Evolutionary conservation across 2,797 vertebrate genomes (phyloP), one percentile per base, ranked within the genome.

Genomic region (Ctenochaetus hawaiiensis): DNA sequence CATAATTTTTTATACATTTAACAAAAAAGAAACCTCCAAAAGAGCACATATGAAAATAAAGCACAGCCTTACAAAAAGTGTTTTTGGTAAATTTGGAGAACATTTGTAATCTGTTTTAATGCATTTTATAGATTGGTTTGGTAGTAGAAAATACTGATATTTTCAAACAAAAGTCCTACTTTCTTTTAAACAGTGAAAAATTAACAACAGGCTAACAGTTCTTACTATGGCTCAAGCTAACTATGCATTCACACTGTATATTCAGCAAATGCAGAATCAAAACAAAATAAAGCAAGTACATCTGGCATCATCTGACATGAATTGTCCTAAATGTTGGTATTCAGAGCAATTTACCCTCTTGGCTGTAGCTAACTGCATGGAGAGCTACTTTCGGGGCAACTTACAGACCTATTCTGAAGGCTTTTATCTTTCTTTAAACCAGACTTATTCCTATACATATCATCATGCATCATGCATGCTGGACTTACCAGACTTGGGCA

Each of bases 401-500:
- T 26, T 17, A 4, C 20, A 17, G 2, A 17, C 14, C 41, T 39
- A 12, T 8, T 41, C n/a, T 41, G 1, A 16, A 23, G 58, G 17
- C 3, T 23, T 12, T 9, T 41, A 52, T 52, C 13, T 37, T 18
- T 34, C n/a, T 22, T 17, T 13, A 34, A 22, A 47, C 3, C 6
- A 48, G 8, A 67, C n/a, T 37, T 2, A 16, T 22, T 60, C 26
- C 45, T 14, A 34, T 47, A 60, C 6, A 59, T 0, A 41, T 41
- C 26, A 2, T 26, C 26, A 26, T 26, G 26, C 12, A 12, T 72
- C 22, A 30, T 49, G 30, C 51, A 8, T 59, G 30, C 2, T 37
- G 34, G 8, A 81, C 94, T 92, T 86, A 99, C 98, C 98, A 0
- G 97, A 97, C 67, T 98, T 99, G 0, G 82, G 70, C 13, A 99